A percentile compares a stretch with the other conserved stretches of the same genome.
phyloP scores from a whole-genome alignment of 2,113 vertebrate species.

The Rafetus swinhoei region DNA sequence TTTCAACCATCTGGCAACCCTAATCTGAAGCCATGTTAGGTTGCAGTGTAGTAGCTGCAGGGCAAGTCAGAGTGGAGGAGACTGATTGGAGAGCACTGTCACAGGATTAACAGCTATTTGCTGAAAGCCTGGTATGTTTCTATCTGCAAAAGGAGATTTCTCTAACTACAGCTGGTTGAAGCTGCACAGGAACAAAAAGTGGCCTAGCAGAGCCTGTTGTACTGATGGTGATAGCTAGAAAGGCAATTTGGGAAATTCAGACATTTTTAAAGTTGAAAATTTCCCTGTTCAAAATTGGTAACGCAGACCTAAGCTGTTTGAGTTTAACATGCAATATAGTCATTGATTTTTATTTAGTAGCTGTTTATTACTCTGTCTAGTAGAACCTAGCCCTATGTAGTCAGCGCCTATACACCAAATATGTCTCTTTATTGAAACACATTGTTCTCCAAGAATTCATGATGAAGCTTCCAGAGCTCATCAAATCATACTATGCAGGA shows the following conservation, averaged over 20 bases:
- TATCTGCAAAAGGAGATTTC: neutral
- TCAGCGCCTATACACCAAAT: neutral
- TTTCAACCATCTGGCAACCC: no score
- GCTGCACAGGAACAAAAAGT: fast-evolving
- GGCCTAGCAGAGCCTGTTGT: neutral
- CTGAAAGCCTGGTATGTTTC: neutral
- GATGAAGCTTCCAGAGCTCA: neutral
- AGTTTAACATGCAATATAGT: neutral
- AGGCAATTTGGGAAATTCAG: neutral
- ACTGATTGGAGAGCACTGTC: neutral
- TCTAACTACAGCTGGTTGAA: neutral
- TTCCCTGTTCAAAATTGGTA: neutral
- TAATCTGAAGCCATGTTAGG: neutral
- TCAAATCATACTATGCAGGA: neutral
- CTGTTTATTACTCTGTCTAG: neutral
- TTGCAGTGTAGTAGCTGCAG: neutral
- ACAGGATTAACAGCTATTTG: neutral
- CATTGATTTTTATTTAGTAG: neutral
- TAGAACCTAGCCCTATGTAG: neutral
- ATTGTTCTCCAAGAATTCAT: neutral
- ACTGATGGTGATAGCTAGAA: neutral
- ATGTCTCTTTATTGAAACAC: neutral
- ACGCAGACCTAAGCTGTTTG: neutral
- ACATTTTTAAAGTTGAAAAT: neutral
- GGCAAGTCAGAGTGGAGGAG: neutral